Conservation (phyloP, 23 tunicate species). For the Phallusia fumigata region DNA sequence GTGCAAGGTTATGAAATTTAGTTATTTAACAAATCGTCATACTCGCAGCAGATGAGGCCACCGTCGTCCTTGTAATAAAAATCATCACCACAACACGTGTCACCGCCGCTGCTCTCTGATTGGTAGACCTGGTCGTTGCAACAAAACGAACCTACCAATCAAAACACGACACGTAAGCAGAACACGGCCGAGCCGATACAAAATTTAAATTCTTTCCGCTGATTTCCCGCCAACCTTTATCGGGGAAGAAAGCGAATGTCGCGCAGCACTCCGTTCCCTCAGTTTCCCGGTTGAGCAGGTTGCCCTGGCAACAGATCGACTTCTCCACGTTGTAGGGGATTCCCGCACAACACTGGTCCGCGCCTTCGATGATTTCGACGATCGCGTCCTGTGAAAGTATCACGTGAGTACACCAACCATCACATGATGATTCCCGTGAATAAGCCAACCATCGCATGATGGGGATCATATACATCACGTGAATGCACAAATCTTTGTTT, state of each 20-base stretch:
- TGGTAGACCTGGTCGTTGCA: constrained; percentile 66
- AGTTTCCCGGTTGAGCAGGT: constrained; percentile 42
- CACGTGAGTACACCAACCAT: no score
- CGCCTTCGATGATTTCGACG: constrained; percentile 41
- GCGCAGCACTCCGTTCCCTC: constrained; percentile 83
- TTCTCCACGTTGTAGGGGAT: constrained; percentile 45
- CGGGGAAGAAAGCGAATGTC: constrained; percentile 66
- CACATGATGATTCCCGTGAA: no score
- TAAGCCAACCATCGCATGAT: no score
- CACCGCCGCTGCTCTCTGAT: constrained; percentile 50
- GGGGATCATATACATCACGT: no score
- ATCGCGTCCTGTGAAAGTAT: constrained; percentile 28
- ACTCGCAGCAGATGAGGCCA: constrained; percentile 63
- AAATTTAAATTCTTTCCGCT: no score
- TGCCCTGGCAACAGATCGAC: constrained; percentile 67
- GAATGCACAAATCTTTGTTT: no score
- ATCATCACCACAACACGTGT: constrained; percentile 79
- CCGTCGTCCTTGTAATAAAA: constrained; percentile 34
- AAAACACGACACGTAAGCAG: constrained; percentile 1
- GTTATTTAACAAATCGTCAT: no score
- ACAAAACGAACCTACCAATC: constrained; percentile 64
- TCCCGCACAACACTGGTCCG: constrained; percentile 66
- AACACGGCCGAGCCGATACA: no score
- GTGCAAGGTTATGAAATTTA: no score
- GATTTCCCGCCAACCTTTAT: constrained; percentile 36